These are phyloP conservation scores for Coptodon rendalli DNA, from an alignment of 2,113 vertebrate genomes.

Conservation along the genomic window DNA sequence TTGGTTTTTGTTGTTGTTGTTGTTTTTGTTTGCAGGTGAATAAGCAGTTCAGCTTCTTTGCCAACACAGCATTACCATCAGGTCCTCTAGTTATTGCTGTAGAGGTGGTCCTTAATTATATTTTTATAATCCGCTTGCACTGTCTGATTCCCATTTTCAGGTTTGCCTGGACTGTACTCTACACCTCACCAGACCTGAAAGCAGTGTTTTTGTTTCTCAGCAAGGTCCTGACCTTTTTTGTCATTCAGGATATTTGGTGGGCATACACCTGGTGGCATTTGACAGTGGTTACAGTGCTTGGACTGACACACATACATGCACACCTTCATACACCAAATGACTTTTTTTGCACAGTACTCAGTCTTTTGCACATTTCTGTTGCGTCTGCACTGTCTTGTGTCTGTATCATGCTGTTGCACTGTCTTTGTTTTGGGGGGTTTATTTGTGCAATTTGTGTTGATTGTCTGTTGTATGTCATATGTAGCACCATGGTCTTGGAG, in stretches of 20 bases:
- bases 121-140: not conserved
- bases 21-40: fast-evolving
- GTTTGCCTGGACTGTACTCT: not conserved
- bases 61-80: not conserved
- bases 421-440: fast-evolving
- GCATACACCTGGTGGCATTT: not conserved
- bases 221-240: too few species aligned
- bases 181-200: not conserved
- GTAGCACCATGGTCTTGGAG: not conserved
- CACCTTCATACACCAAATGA: not conserved
- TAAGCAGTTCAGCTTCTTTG: not conserved
- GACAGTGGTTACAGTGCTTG: not conserved
- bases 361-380: fast-evolving
- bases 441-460: not conserved
- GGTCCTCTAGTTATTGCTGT: not conserved
- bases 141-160: not conserved
- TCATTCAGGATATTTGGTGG: too few species aligned
- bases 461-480: not conserved
- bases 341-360: not conserved
- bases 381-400: not conserved
- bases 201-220: not conserved
- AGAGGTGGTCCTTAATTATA: fast-evolving
- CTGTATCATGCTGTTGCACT: not conserved
- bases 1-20: not conserved
- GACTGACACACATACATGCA: not conserved